phyloP scores from a whole-genome alignment of 2,888 invertebrate species.

The Aradus depressus region DNA sequence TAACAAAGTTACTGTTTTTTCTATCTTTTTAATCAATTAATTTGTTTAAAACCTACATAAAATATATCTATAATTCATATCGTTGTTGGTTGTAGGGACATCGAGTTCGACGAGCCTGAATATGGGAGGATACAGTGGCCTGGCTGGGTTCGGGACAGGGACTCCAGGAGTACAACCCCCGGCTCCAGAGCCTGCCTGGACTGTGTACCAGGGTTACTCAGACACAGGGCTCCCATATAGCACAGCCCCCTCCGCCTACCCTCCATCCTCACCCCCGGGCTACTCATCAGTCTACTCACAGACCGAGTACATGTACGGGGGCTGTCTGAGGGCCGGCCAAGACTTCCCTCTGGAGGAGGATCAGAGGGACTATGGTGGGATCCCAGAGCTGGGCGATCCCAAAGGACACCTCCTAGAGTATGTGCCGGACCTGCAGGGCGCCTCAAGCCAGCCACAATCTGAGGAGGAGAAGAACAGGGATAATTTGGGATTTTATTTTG shows the following conservation, averaged over 20 bases:
- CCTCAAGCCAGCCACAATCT: too few relatives aligned
- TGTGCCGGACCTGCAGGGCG: conserved; percentile 22
- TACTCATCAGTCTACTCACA: conserved; percentile 36
- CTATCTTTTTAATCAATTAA: too few relatives aligned
- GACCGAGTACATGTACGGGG: conserved; percentile 28
- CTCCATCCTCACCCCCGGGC: conserved; percentile 36
- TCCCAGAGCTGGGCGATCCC: conserved; percentile 33
- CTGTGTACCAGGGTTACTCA: conserved; percentile 35
- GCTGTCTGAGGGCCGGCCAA: conserved; percentile 17
- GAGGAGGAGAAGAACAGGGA: conserved; percentile 22
- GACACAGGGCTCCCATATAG: conserved; percentile 57
- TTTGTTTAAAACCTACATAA: too few relatives aligned
- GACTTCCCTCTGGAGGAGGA: conserved; percentile 34
- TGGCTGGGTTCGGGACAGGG: conserved; percentile 6
- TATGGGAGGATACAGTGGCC: conserved; percentile 34
- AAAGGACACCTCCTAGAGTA: conserved; percentile 35
- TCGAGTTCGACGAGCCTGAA: too few relatives aligned
- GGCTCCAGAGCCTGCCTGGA: conserved; percentile 49
- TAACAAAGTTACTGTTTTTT: too few relatives aligned
- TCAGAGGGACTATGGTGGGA: conserved; percentile 36
- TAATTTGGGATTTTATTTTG: conserved; percentile 25
- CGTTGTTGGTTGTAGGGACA: too few relatives aligned
- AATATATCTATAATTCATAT: too few relatives aligned
- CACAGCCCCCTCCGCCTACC: conserved; percentile 36
- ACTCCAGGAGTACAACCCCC: conserved; percentile 35